Conservation (phyloP, 2,797 vertebrate genomes). For the Danionella dracula region DNA sequence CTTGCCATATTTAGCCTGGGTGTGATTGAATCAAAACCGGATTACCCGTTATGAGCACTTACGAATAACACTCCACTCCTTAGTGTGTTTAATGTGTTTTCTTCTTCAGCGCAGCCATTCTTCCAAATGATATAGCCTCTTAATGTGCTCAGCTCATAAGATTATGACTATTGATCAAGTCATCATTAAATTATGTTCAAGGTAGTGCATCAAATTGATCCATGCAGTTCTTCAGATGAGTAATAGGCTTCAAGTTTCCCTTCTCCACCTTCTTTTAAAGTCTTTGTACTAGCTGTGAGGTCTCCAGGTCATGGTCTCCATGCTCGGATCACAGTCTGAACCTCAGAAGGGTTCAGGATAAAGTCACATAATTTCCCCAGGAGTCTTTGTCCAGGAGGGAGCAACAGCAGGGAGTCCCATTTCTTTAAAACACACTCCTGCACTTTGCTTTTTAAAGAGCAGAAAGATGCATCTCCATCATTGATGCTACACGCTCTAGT, state of each 20-base stretch:
- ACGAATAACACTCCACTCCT: neutral
- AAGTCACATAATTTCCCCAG: neutral
- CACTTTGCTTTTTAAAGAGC: constrained; percentile 24
- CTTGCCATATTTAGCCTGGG: neutral
- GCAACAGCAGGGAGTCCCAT: constrained; percentile 32
- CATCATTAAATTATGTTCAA: constrained; percentile 29
- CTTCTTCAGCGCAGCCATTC: neutral
- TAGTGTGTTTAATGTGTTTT: neutral
- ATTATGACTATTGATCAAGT: constrained; percentile 33
- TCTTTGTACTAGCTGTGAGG: neutral
- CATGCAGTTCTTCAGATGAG: constrained; percentile 13
- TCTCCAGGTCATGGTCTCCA: neutral
- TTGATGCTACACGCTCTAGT: constrained; percentile 41
- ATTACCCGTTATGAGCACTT: constrained; percentile 17
- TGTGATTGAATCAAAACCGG: constrained; percentile 26
- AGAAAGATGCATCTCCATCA: neutral
- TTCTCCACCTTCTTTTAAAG: neutral
- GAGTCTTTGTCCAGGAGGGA: constrained; percentile 17
- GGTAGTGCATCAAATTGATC: constrained; percentile 29
- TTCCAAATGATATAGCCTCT: constrained; percentile 28
- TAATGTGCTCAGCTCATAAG: constrained; percentile 23
- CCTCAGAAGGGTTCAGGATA: constrained; percentile 2
- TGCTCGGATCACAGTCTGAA: neutral
- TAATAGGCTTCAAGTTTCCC: constrained; percentile 16
- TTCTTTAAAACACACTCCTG: neutral